Conservation (phyloP, 2,113 vertebrate species). For the Camelus bactrianus region DNA sequence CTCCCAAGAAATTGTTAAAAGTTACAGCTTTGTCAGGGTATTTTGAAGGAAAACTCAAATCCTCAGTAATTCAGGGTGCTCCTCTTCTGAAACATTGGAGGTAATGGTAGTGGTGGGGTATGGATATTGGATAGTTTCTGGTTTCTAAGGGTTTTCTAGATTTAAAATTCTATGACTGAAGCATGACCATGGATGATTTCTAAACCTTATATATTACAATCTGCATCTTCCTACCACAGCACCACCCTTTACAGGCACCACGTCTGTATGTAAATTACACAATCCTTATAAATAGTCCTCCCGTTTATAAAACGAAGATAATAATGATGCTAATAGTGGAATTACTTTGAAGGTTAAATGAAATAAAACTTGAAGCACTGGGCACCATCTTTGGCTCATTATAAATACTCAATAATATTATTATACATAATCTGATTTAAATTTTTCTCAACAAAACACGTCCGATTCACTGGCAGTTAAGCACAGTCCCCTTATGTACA, state of each 20-base stretch:
- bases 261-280: background rate
- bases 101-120: no score
- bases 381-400: background rate
- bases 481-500: background rate
- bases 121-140: background rate
- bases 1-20: background rate
- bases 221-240: background rate
- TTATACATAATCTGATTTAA: constrained; percentile 18
- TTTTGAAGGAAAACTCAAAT: constrained; percentile 24
- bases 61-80: background rate
- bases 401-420: background rate
- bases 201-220: background rate
- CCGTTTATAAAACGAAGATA: constrained; percentile 29
- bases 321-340: constrained; percentile 34
- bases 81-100: background rate
- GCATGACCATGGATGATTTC: background rate
- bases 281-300: background rate
- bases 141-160: background rate
- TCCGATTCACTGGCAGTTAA: background rate
- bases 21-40: background rate
- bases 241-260: background rate
- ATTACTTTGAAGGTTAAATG: constrained; percentile 19
- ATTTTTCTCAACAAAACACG: constrained; percentile 28
- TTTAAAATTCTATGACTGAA: background rate
- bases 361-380: constrained; percentile 6